These are phyloP conservation scores for Leptobrachium ailaonicum DNA, from an alignment of 2,113 vertebrate species.

Conservation along the genomic window DNA sequence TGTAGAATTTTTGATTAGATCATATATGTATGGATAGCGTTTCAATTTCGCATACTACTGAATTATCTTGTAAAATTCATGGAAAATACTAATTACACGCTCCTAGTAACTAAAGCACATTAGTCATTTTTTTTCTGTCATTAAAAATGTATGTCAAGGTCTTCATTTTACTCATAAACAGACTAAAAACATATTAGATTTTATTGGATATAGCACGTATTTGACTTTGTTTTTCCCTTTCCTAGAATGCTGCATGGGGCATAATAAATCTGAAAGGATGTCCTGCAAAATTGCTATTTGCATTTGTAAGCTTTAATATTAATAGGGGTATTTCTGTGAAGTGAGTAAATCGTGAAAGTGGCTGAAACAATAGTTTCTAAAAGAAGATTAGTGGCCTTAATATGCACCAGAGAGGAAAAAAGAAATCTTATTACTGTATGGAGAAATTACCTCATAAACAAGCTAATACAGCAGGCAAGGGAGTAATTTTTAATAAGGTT, in stretches of 20 bases:
- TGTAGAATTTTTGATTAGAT: too few species aligned
- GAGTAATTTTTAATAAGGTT: constrained; percentile 99
- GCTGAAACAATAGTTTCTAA: constrained; percentile 88
- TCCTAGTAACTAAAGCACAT: constrained; percentile 60
- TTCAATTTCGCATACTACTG: constrained; percentile 52
- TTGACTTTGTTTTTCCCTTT: constrained; percentile 65
- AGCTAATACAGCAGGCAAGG: constrained; percentile 97
- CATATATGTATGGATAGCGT: constrained; percentile 8
- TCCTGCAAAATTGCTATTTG: constrained; percentile 76
- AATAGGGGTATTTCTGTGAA: constrained; percentile 81
- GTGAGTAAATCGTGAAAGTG: constrained; percentile 81
- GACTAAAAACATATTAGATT: constrained; percentile 70
- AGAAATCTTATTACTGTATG: constrained; percentile 98
- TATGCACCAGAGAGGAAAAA: constrained; percentile 99
- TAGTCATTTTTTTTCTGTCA: constrained; percentile 60
- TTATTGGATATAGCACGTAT: constrained; percentile 66
- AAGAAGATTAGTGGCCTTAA: constrained; percentile 99
- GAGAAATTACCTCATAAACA: constrained; percentile 98
- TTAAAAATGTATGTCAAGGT: constrained; percentile 57
- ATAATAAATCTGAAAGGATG: constrained; percentile 70
- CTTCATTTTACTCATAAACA: constrained; percentile 63
- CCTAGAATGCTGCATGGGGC: constrained; percentile 60
- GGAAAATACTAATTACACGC: constrained; percentile 52
- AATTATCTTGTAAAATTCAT: constrained; percentile 58
- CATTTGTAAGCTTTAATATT: constrained; percentile 79